These are phyloP conservation scores for Salminus brasiliensis DNA, from an alignment of 2,113 vertebrate species.

Conservation along the genomic window DNA sequence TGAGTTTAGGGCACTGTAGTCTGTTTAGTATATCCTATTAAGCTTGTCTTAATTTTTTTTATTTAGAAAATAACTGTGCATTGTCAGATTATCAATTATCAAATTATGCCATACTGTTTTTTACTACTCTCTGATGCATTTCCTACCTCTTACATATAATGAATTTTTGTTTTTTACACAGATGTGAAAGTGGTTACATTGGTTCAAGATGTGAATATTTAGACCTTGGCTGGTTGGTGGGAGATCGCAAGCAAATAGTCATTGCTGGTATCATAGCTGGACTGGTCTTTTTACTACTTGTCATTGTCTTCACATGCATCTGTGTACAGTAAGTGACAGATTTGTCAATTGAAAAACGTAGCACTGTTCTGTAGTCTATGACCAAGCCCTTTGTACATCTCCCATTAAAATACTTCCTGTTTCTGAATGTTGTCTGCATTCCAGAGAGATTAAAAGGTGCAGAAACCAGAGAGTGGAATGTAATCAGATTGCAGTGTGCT, in stretches of 20 bases:
- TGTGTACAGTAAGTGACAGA: conserved; percentile 80
- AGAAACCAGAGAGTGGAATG: background rate
- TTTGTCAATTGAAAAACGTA: too few relatives aligned
- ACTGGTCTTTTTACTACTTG: conserved; percentile 76
- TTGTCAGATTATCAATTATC: too few relatives aligned
- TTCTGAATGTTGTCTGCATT: background rate
- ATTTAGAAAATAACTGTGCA: too few relatives aligned
- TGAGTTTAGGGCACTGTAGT: too few relatives aligned
- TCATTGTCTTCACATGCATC: conserved; percentile 77
- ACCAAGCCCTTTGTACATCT: too few relatives aligned
- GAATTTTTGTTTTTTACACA: conserved; percentile 54
- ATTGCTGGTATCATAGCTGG: conserved; percentile 74
- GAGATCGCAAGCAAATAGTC: conserved; percentile 72
- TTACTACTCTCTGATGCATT: too few relatives aligned
- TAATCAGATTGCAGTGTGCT: background rate
- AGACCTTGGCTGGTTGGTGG: conserved; percentile 69
- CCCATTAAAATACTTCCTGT: background rate
- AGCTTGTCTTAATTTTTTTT: too few relatives aligned
- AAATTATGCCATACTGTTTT: too few relatives aligned
- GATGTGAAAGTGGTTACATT: conserved; percentile 78
- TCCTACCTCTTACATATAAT: too few relatives aligned
- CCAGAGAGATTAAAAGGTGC: background rate
- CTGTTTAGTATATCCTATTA: too few relatives aligned
- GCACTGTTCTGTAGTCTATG: too few relatives aligned
- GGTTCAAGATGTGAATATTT: conserved; percentile 82